Conservation (phyloP, 2,113 vertebrate genomes). For the Carollia perspicillata region DNA sequence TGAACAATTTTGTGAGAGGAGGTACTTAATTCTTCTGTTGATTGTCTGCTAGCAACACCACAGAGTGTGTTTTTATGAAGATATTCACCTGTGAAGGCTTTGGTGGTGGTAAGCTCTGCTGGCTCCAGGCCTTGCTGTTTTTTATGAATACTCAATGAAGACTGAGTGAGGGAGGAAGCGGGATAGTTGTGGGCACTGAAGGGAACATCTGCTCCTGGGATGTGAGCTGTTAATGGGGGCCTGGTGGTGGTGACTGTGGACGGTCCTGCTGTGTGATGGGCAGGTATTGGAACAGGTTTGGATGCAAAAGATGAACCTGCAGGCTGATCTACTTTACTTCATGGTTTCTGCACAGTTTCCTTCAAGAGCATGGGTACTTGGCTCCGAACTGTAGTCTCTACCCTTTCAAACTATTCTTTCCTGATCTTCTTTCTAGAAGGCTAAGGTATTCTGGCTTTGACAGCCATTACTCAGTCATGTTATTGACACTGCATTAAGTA, state of each 20-base stretch:
- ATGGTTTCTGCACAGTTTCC: background rate
- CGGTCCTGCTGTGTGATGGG: too few species aligned
- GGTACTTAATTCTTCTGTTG: background rate
- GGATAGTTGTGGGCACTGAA: background rate
- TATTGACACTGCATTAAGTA: background rate
- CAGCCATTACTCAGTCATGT: background rate
- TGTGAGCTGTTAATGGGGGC: background rate
- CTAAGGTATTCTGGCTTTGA: background rate
- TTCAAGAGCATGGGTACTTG: background rate
- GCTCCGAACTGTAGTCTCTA: background rate
- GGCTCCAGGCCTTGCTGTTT: background rate
- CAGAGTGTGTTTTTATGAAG: background rate
- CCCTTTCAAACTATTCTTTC: background rate
- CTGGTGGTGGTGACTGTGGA: background rate
- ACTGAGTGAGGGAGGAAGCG: background rate
- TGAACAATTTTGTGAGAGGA: background rate
- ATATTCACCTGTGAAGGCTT: background rate
- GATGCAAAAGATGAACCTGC: background rate
- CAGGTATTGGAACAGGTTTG: background rate
- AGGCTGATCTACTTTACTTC: background rate
- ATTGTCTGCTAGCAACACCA: background rate
- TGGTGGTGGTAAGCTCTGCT: background rate
- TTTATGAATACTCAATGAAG: background rate
- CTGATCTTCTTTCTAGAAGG: background rate
- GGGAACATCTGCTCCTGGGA: background rate